Percentiles rank a stretch among this genome's conserved stretches.
Conservation (phyloP, 2,888 invertebrate species). For the Drosophila dives region DNA sequence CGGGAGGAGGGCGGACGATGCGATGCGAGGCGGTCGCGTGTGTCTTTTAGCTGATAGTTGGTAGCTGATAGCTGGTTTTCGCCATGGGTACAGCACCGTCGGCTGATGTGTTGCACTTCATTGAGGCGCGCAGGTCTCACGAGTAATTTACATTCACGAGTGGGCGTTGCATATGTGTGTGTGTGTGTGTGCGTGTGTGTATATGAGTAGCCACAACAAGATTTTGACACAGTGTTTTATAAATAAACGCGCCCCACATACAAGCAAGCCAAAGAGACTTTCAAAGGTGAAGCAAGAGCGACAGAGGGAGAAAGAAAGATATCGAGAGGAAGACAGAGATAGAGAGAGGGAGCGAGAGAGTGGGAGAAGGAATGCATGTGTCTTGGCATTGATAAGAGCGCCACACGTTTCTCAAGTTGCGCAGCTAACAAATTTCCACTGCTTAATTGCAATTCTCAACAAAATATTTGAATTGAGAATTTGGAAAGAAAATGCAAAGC, state of each 20-base stretch:
- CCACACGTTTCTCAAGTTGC: not conserved
- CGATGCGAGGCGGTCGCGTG: conserved; percentile 27
- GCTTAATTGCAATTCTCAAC: not conserved
- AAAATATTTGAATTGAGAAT: not conserved
- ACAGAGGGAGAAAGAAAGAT: not conserved
- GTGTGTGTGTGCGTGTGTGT: conserved; percentile 4
- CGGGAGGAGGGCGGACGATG: not conserved
- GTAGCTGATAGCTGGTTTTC: conserved; percentile 47
- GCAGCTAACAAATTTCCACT: not conserved
- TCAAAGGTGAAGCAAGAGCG: not conserved
- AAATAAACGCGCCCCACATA: conserved; percentile 80
- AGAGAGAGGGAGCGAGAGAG: not conserved
- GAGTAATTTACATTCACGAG: conserved; percentile 57
- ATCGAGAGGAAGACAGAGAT: not conserved
- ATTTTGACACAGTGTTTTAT: conserved; percentile 81
- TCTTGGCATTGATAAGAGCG: conserved; percentile 41
- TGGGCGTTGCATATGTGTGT: conserved; percentile 41
- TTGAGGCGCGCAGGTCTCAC: conserved; percentile 48
- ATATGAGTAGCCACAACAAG: conserved; percentile 56
- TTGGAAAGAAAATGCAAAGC: not conserved
- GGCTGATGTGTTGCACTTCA: conserved; percentile 53
- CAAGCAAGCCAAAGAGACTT: conserved; percentile 21
- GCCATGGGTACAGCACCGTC: conserved; percentile 73
- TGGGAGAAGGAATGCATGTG: not conserved
- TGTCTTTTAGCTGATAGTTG: conserved; percentile 28